These are phyloP conservation scores for Drosophila jambulina DNA, from an alignment of 1,140 invertebrate species.

Conservation along the genomic window DNA sequence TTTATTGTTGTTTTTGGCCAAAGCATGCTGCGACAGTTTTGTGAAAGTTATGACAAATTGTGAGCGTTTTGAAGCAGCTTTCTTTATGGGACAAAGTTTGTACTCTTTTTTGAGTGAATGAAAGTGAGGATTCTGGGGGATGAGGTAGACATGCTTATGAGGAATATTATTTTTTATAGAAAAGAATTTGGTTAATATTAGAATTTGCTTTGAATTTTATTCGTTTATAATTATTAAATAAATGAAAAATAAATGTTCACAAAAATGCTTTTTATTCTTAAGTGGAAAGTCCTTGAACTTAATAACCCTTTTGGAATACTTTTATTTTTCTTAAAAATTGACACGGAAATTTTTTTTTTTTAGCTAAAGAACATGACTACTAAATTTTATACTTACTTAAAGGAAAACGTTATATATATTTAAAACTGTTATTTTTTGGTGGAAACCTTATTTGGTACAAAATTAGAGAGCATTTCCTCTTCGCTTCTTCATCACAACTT, in stretches of 20 bases:
- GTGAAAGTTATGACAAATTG: slow-evolving; percentile 65
- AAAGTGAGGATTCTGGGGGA: slow-evolving; percentile 5
- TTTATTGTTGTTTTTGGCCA: slow-evolving; percentile 34
- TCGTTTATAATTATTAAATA: background rate
- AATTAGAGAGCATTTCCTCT: slow-evolving; percentile 16
- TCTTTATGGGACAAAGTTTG: slow-evolving; percentile 44
- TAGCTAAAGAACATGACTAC: background rate
- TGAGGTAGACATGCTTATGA: background rate
- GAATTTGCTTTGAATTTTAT: background rate
- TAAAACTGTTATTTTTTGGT: background rate
- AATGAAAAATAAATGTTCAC: too few relatives aligned
- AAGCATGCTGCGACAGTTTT: slow-evolving; percentile 55
- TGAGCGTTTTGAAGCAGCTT: slow-evolving; percentile 39
- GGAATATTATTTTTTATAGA: background rate
- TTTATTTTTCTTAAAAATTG: background rate
- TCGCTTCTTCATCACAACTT: background rate
- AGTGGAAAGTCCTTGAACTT: background rate
- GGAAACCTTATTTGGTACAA: background rate
- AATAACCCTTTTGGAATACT: background rate
- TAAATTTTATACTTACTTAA: too few relatives aligned
- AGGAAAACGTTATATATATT: too few relatives aligned
- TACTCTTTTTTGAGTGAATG: slow-evolving; percentile 28
- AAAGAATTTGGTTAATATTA: background rate
- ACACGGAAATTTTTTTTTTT: background rate
- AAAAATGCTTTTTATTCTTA: background rate